A percentile compares a stretch with the other conserved stretches of the same genome.
Evolutionary conservation across 2,113 vertebrate species (phyloP).

Genomic region (Malaclemys terrapin): DNA sequence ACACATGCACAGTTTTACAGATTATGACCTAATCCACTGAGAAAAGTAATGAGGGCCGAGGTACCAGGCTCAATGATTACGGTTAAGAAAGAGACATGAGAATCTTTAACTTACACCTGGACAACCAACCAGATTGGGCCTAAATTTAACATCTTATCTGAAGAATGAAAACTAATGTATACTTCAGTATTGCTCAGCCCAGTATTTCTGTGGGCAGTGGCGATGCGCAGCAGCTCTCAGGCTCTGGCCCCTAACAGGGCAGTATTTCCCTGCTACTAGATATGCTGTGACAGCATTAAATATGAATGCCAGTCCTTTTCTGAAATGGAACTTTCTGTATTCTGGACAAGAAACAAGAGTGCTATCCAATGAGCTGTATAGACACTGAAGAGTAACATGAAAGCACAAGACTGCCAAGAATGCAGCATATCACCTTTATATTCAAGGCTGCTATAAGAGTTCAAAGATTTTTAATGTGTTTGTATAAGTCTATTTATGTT

Average conservation of each 20-base stretch:
- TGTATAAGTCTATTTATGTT: neutral
- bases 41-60: neutral
- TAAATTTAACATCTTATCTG: neutral
- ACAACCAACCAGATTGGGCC: neutral
- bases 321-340: constrained; percentile 40
- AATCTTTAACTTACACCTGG: neutral
- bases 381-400: constrained; percentile 4
- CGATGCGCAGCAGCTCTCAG: neutral
- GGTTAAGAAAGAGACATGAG: neutral
- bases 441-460: constrained; percentile 52
- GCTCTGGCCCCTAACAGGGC: neutral
- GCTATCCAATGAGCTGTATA: constrained; percentile 57
- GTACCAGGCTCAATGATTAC: neutral
- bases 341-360: constrained; percentile 67
- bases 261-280: neutral
- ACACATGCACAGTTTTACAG: neutral
- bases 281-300: neutral
- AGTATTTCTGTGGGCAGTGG: neutral
- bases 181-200: neutral
- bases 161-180: neutral
- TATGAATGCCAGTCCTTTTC: constrained; percentile 61
- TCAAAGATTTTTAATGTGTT: neutral
- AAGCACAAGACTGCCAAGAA: neutral
- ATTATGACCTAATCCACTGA: neutral
- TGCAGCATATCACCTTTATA: constrained; percentile 36